Evolutionary conservation across 2,113 vertebrate species (phyloP), one percentile per base, ranked within the genome.

Genomic region (Podarcis cretensis): DNA sequence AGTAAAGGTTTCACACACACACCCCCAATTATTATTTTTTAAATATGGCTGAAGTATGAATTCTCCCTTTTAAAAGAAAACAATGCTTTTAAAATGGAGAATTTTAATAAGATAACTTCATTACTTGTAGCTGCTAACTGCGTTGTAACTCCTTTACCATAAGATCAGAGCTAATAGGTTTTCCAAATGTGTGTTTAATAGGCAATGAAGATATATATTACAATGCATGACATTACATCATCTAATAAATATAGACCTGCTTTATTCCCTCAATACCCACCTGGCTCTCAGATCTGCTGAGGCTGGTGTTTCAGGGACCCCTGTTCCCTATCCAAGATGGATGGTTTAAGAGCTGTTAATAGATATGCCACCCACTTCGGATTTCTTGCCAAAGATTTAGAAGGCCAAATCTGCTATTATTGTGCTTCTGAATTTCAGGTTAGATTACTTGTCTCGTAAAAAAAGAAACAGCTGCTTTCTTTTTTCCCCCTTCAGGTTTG

Each of bases 161-260:
- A 76, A 48, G 25, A 57, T 54, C 30, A 40, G 63, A 78, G 65
- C 9, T 76, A 54, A 68, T 84, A 69, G 0, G 25, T 89, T 78
- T 89, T 89, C 74, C 87, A 83, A 89, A 77, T 71, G 32, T 40
- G 75, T 30, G 16, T 78, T 78, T 89, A 89, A 89, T 89, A 89
- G 69, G 5, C 57, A 83, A 84, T 78, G 43, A 77, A 89, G 25
- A 76, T 77, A 6, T 66, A 83, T 66, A 83, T 83, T 65, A 57
- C 74, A 77, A 27, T 54, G 13, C 30, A 71, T 80, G 85, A 35
- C 37, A 79, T 78, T 16, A 86, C 75, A 54, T 79, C 85, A 68
- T 79, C 76, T 68, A 48, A 68, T 69, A 87, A 80, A 71, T 71
- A 71, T 16, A 84, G 69, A 37, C 63, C 43, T 25, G n/a, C 43